These are phyloP conservation scores for Charadrius vociferus DNA, from an alignment of 2,113 vertebrate species.

Conservation along the genomic window DNA sequence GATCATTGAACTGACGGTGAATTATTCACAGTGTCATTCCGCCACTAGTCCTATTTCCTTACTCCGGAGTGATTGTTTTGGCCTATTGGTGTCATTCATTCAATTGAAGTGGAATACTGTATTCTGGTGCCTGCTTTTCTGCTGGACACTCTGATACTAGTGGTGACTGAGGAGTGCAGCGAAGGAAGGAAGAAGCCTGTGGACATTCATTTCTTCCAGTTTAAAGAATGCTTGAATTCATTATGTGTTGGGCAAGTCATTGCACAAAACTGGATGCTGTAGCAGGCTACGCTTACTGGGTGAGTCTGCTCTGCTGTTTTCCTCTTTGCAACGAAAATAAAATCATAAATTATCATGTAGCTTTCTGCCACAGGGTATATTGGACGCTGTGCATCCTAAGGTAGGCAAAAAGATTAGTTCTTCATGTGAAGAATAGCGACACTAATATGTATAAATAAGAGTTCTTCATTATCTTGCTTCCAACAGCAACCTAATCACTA, in stretches of 20 bases:
- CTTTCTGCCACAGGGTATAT: background rate
- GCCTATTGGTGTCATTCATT: background rate
- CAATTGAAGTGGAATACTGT: background rate
- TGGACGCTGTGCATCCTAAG: background rate
- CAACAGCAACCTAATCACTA: background rate
- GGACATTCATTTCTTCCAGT: background rate
- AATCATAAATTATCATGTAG: background rate
- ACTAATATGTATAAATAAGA: background rate
- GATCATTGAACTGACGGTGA: background rate
- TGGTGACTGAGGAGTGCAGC: background rate
- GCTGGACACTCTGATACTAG: background rate
- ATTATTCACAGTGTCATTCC: background rate
- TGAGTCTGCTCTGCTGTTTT: background rate
- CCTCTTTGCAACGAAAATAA: background rate
- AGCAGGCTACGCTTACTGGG: background rate
- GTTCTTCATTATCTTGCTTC: background rate
- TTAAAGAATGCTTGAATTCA: background rate
- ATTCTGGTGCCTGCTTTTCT: background rate
- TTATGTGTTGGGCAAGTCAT: background rate
- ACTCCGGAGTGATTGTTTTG: background rate
- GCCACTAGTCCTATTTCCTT: background rate
- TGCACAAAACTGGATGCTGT: background rate
- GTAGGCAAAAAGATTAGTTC: background rate
- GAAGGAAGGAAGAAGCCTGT: background rate
- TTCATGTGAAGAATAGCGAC: background rate